These are phyloP conservation scores for Pachliopta kotzebuea DNA, from an alignment of 2,888 invertebrate genomes.

Conservation along the genomic window DNA sequence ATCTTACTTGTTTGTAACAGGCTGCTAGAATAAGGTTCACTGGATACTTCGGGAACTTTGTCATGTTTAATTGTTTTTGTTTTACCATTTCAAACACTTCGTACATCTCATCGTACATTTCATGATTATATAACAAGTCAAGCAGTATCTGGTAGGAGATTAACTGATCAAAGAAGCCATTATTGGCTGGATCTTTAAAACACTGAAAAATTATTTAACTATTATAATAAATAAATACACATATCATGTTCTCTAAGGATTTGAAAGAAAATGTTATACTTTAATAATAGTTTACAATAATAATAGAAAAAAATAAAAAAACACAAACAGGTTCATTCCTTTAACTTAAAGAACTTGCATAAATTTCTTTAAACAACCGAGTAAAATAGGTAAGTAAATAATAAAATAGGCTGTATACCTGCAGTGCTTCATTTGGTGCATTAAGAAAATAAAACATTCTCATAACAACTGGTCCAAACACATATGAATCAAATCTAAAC, in stretches of 20 bases:
- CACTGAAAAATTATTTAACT: slow-evolving; percentile 64
- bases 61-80: slow-evolving; percentile 81
- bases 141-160: slow-evolving; percentile 84
- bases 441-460: slow-evolving; percentile 86
- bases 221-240: too few species aligned
- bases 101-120: slow-evolving; percentile 84
- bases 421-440: slow-evolving; percentile 83
- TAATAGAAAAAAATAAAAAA: too few species aligned
- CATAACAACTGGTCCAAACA: slow-evolving; percentile 92
- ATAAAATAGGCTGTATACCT: slow-evolving; percentile 54
- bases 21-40: slow-evolving; percentile 84
- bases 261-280: too few species aligned
- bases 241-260: too few species aligned
- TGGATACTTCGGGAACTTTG: slow-evolving; percentile 84
- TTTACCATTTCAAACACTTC: slow-evolving; percentile 82
- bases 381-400: too few species aligned
- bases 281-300: too few species aligned
- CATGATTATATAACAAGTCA: slow-evolving; percentile 85
- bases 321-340: too few species aligned
- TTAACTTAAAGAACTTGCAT: too few species aligned
- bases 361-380: too few species aligned
- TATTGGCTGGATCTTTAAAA: slow-evolving; percentile 81
- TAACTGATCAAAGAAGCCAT: slow-evolving; percentile 87
- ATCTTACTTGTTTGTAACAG: slow-evolving; percentile 86
- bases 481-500: slow-evolving; percentile 87